These are phyloP conservation scores for Benitochromis conjunctus DNA, from an alignment of 2,113 vertebrate genomes.

Conservation along the genomic window DNA sequence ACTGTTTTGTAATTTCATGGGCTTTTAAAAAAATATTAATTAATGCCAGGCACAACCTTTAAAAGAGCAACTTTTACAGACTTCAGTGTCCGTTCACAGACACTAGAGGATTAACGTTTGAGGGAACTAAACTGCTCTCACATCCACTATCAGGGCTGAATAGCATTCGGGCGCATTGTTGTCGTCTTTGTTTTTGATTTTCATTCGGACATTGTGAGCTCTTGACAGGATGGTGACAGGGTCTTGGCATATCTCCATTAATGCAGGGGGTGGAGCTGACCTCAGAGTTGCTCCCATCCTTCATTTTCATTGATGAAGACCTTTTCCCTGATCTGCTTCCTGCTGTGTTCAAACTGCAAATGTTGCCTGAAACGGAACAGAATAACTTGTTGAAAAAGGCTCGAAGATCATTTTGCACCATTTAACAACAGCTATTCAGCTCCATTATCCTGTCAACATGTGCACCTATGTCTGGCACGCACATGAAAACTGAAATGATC, in stretches of 20 bases:
- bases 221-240: conserved; percentile 54
- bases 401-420: not conserved
- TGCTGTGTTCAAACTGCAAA: conserved; percentile 1
- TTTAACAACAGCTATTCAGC: not conserved
- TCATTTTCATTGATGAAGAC: conserved; percentile 23
- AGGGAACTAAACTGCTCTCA: not conserved
- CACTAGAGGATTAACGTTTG: not conserved
- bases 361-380: not conserved
- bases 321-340: conserved; percentile 8
- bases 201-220: conserved; percentile 53
- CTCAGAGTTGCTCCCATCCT: conserved; percentile 24
- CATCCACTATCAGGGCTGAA: conserved; percentile 16
- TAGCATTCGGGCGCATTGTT: conserved; percentile 25
- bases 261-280: conserved; percentile 37
- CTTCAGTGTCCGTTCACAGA: not conserved
- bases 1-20: not conserved
- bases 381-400: not conserved
- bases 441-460: conserved; percentile 3
- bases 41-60: not conserved
- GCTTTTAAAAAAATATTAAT: not conserved
- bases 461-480: not conserved
- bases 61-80: not conserved
- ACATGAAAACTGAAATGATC: not conserved
- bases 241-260: conserved; percentile 59
- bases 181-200: conserved; percentile 37